Evolutionary conservation across 2,888 invertebrate genomes (phyloP), one percentile per base, ranked within the genome.

Genomic region (Polyommatus iphigenia): DNA sequence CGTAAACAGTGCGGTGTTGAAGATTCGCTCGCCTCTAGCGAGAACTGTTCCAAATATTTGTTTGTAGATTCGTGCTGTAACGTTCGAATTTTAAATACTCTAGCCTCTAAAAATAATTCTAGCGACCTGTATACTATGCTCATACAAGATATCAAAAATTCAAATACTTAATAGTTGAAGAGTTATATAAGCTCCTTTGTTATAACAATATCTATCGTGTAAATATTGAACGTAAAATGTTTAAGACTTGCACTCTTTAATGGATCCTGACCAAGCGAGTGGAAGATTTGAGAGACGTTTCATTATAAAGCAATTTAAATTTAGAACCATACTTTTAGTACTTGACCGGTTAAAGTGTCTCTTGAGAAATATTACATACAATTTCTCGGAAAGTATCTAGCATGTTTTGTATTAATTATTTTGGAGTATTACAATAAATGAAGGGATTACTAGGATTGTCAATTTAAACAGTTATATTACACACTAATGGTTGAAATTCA

Each of bases 181-280:
- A 62, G 62, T 62, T 62, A 62, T 24, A 59, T 36, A 36, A n/a
- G n/a, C n/a, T n/a, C 1, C 24, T 24, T 62, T 62, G 62, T 62
- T 2, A 32, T 67, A 46, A 32, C 15, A 15, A 67, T 67, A 1
- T 18, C 24, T 32, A 7, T 67, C 67, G 62, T 67, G 29, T 67
- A 15, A 29, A 67, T 67, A 67, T 67, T 32, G 67, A 67, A 32
- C 1, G 67, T 67, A 29, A 67, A 15, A 67, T 67, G 15, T 29
- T 67, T 67, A 67, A 29, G 67, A 29, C 29, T 15, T 6, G 67
- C 29, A 7, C 6, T 62, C 29, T 32, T 4, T 67, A 67, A 67
- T 67, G 29, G 67, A 32, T 67, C 32, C 67, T 67, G 67, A 67
- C 67, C 67, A 32, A 67, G 32, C 29, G 29, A 67, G 67, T 67